Base-by-base conservation (phyloP, 2,797 vertebrate genomes). In the Acropternis orthonyx region DNA sequence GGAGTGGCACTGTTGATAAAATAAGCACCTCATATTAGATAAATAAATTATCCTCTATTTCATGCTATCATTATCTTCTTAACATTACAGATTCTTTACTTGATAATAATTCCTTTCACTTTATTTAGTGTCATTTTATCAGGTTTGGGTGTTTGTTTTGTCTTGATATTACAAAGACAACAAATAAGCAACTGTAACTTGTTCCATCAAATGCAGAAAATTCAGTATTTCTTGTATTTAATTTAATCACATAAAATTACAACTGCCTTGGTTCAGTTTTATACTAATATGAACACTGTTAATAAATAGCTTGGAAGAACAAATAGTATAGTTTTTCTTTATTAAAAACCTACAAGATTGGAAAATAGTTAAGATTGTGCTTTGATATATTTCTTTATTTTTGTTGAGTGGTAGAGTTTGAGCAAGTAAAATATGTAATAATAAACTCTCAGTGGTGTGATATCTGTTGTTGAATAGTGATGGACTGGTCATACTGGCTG, bases 401-500 rank as follows among this genome's bases (percentile, higher is more conserved):
- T 88, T 92, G 24, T 30, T 69, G 28, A 85, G 14, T 66, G 37
- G 4, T 76, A 69, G 34, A 65, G 27, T 87, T 22, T 84, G 36
- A 76, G 41, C 49, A 71, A 26, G 23, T 56, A 23, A 72, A 32
- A 32, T 65, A 8, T 3, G 3, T 67, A 18, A 16, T 81, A 14
- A 26, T 37, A 4, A 12, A 71, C 30, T 89, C 56, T 87, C 55
- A 63, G 0, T 2, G 30, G 3, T 66, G 75, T 58, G 81, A 4
- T 86, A 28, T 91, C 34, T 93, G 59, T 80, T 51, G 78, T 86
- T 95, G 59, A 61, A 51, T 88, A 99, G 99, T 41, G 97, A 98
- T 11, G 99, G 99, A 6, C 96, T 99, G 94, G 98, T 99, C 97
- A 96, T 99, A 66, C 91, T 99, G 97, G 98, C 98, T 63, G 99